Evolutionary conservation across 2,888 invertebrate species (phyloP).

Genomic region (Hymenopus coronatus): DNA sequence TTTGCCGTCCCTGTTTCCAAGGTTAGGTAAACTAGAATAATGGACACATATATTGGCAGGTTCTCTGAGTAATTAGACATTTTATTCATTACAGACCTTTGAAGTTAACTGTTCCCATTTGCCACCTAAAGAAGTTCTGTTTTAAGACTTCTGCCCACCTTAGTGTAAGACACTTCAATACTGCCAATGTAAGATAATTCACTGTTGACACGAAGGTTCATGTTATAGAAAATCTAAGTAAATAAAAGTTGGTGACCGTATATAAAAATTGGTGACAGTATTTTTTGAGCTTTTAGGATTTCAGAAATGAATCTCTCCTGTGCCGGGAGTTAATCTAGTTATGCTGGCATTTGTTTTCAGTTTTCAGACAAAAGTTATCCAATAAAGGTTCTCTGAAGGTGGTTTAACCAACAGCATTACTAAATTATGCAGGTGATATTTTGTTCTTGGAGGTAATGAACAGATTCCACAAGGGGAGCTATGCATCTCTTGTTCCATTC

Average conservation of each 20-base stretch:
- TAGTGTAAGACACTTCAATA: neutral
- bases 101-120: neutral
- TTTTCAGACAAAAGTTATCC: neutral
- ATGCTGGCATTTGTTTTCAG: neutral
- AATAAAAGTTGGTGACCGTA: conserved; percentile 13
- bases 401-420: neutral
- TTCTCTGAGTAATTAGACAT: neutral
- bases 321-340: conserved; percentile 1
- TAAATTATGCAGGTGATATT: neutral
- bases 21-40: neutral
- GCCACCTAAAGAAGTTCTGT: neutral
- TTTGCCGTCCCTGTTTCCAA: conserved; percentile 32
- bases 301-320: conserved; percentile 9
- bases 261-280: conserved; percentile 24
- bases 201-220: neutral
- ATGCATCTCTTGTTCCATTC: neutral
- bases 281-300: conserved; percentile 26
- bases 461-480: neutral
- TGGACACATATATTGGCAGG: neutral
- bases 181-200: conserved; percentile 15
- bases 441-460: neutral
- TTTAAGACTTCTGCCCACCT: neutral
- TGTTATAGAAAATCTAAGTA: neutral
- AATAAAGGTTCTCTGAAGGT: neutral
- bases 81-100: neutral